Conservation (phyloP, 2,797 vertebrate species). For the Luscinia luscinia region DNA sequence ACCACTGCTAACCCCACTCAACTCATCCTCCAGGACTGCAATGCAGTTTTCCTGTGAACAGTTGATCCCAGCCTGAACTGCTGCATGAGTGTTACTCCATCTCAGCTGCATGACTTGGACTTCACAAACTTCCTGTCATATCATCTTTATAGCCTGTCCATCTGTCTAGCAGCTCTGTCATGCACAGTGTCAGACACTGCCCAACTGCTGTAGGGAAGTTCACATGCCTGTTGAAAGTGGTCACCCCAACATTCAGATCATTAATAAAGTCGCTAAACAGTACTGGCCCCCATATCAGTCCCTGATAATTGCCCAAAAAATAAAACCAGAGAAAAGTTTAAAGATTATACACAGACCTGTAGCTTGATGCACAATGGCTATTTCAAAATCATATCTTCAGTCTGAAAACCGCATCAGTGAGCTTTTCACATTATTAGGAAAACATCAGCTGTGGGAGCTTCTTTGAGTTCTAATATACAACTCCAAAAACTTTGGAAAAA, state of each 20-base stretch:
- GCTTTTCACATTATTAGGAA: background rate
- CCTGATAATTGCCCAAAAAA: background rate
- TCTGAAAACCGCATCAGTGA: background rate
- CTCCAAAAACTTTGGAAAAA: background rate
- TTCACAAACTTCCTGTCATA: background rate
- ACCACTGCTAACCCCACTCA: background rate
- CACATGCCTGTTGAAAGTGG: background rate
- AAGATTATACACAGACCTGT: background rate
- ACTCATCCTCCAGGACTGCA: background rate
- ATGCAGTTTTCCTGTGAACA: accelerated
- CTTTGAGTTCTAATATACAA: background rate
- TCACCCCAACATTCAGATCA: background rate
- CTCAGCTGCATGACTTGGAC: background rate
- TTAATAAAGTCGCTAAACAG: background rate
- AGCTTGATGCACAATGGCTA: background rate
- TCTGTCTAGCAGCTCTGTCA: background rate
- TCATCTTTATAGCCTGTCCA: background rate
- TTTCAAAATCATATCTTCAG: background rate
- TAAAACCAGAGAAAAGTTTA: background rate
- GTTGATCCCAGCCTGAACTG: background rate
- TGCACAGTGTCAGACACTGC: accelerated
- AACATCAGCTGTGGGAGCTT: background rate
- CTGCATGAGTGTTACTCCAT: background rate
- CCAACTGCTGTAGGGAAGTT: accelerated
- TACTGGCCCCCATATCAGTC: background rate